These are phyloP conservation scores for Ichneumon xanthorius DNA, from an alignment of 2,888 invertebrate species.

Conservation along the genomic window DNA sequence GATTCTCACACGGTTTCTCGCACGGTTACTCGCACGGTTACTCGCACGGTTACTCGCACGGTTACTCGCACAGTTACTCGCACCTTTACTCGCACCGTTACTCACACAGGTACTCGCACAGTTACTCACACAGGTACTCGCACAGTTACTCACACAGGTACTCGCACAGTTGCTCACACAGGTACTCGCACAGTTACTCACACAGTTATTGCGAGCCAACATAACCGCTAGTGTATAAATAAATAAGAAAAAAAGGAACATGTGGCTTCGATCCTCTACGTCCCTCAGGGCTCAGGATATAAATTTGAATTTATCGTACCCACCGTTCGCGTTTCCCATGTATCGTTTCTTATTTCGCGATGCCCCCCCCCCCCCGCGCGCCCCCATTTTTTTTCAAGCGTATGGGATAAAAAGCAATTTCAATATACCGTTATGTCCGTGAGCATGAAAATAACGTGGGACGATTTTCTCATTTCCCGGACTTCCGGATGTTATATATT, in stretches of 20 bases:
- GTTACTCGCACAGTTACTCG: no score
- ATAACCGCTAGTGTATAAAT: neutral
- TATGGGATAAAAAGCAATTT: conserved; percentile 9
- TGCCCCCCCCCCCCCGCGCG: no score
- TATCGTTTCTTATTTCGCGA: neutral
- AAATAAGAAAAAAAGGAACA: neutral
- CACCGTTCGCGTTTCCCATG: neutral
- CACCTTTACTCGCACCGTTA: no score
- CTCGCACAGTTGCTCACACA: no score
- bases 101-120: no score
- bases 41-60: no score
- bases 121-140: no score
- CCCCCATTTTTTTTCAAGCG: neutral
- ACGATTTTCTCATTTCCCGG: neutral
- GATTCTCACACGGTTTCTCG: no score
- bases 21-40: no score
- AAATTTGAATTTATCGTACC: conserved; percentile 10
- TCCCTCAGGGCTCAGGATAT: neutral
- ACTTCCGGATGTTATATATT: neutral
- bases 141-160: no score
- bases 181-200: no score
- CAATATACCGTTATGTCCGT: neutral
- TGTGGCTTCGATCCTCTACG: neutral
- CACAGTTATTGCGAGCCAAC: no score
- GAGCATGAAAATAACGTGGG: neutral